Base-by-base conservation (phyloP, 2,113 vertebrate species). In the Carollia perspicillata region DNA sequence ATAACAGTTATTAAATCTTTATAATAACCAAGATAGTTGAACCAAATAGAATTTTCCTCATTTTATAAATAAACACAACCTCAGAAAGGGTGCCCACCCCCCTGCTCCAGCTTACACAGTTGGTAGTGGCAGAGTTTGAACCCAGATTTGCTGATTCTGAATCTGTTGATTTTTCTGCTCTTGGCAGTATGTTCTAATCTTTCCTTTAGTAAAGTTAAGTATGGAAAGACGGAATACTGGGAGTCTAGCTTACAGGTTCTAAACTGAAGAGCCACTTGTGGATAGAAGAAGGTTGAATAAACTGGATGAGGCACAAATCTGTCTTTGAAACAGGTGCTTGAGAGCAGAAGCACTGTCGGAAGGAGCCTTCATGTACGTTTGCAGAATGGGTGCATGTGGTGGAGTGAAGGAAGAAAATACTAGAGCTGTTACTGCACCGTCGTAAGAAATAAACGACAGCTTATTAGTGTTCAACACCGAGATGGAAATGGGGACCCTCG, bases 1-100 rank as follows among this genome's bases (percentile, higher is more conserved):
- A 40, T 63, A 47, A 51, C 74, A 65, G 28, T 75, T 81, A 66
- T 49, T 68, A 63, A 53, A 69, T 75, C 23, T 91, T 81, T 77
- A 51, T 55, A 65, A 65, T 84, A 86, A 77, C 44, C 47, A 63
- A 58, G 42, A 51, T 4, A 86, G 30, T 69, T 37, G 40, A 93
- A 44, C 23, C 81, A 55, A 84, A n/a, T 44, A 77, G 60, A 86
- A 89, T 89, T 95, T 83, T 55, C 12, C 20, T 89, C 40, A 79
- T 87, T 90, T 94, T 90, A 68, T 40, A 95, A 92, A 86, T 68
- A 42, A 90, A 80, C 1, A 18, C 55, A 72, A 8, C 72, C 23
- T 74, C 18, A 10, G 53, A 90, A 74, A 60, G n/a, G 28, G 16
- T 74, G 20, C 60, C 28, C 11, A 60, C 40, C 3, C 53, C 5